Evolutionary conservation across 2,888 invertebrate species (phyloP).

Genomic region (Acleris cristana): DNA sequence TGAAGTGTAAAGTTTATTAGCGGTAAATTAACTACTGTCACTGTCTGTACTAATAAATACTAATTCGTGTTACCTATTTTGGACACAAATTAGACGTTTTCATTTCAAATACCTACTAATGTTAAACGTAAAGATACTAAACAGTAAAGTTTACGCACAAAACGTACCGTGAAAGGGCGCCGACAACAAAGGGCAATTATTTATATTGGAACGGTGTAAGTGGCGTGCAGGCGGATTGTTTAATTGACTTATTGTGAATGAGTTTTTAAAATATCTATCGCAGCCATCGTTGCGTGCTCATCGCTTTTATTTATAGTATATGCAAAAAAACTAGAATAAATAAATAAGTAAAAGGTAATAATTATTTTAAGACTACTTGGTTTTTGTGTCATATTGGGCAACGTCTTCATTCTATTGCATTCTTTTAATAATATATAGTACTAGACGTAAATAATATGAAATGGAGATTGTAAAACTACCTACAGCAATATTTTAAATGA

Average conservation of each 20-base stretch:
- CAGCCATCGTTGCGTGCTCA: constrained; percentile 68
- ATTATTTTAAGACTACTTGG: background rate
- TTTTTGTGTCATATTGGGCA: no score
- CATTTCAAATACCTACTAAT: background rate
- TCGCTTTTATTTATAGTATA: constrained; percentile 56
- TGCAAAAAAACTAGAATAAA: constrained; percentile 12
- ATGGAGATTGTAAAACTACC: no score
- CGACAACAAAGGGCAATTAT: constrained; percentile 78
- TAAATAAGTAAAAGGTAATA: background rate
- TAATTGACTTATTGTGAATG: constrained; percentile 84
- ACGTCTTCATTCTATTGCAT: no score
- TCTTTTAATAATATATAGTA: no score
- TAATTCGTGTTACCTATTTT: no score
- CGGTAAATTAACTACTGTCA: no score
- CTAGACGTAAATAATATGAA: no score
- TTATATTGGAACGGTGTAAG: constrained; percentile 73
- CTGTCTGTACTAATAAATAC: no score
- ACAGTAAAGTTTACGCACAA: constrained; percentile 25
- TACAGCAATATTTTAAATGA: no score
- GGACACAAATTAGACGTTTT: background rate
- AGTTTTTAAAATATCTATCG: constrained; percentile 76
- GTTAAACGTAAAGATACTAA: constrained; percentile 8
- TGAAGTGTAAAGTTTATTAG: no score
- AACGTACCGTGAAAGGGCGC: constrained; percentile 54
- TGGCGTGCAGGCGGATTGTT: constrained; percentile 78